phyloP scores from a whole-genome alignment of 23 tunicate species.

The Styela clava region DNA sequence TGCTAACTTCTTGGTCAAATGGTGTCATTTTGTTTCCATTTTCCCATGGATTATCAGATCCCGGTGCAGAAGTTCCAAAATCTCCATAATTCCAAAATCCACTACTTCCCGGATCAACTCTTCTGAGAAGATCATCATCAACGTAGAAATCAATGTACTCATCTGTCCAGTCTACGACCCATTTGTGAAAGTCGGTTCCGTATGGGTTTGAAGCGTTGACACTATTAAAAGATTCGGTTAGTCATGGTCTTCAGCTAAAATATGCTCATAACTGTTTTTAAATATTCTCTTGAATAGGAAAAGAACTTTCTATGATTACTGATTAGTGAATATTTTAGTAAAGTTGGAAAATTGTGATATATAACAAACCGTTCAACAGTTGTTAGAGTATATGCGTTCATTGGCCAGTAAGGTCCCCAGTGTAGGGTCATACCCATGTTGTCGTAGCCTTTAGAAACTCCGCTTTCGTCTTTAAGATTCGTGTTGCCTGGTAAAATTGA shows the following conservation, averaged over 20 bases:
- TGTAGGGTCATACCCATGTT: constrained; percentile 83
- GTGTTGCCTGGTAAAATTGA: constrained; percentile 39
- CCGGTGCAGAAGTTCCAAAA: constrained; percentile 56
- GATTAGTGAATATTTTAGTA: no score
- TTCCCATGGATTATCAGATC: constrained; percentile 75
- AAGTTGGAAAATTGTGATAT: no score
- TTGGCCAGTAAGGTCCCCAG: constrained; percentile 96
- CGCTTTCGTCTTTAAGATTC: constrained; percentile 41
- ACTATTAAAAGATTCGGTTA: no score
- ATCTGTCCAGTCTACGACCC: constrained; percentile 66
- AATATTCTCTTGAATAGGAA: no score
- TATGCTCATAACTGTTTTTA: no score
- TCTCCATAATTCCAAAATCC: constrained; percentile 88
- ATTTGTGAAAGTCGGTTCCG: constrained; percentile 52
- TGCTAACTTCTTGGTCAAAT: constrained; percentile 78
- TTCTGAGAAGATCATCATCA: constrained; percentile 36
- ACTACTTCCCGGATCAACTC: constrained; percentile 55
- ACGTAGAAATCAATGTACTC: constrained; percentile 44
- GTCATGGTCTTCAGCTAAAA: no score
- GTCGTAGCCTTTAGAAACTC: constrained; percentile 81
- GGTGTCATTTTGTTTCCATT: constrained; percentile 72
- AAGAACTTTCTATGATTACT: no score
- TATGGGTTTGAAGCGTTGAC: no score
- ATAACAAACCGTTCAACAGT: constrained; percentile 69
- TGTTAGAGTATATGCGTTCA: constrained; percentile 74